Conservation (phyloP, 2,113 vertebrate genomes). For the Amphiprion percula region DNA sequence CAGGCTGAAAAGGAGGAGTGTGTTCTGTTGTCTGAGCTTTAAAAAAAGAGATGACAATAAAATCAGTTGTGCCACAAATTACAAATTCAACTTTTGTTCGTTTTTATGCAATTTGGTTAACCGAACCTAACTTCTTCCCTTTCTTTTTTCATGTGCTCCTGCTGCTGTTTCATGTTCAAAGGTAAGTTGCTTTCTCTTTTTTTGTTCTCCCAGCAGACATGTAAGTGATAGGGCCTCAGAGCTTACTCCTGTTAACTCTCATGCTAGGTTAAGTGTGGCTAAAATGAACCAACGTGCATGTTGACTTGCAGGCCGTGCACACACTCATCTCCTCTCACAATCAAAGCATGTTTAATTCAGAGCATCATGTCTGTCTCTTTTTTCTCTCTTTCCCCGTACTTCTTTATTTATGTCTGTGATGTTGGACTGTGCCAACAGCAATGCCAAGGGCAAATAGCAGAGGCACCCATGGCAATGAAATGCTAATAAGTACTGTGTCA, state of each 20-base stretch:
- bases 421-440: conserved; percentile 73
- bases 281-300: conserved; percentile 40
- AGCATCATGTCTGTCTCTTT: conserved; percentile 38
- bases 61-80: neutral
- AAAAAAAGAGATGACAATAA: neutral
- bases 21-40: conserved; percentile 12
- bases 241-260: conserved; percentile 31
- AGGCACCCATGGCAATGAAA: conserved; percentile 75
- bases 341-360: conserved; percentile 70
- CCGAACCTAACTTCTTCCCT: neutral
- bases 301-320: conserved; percentile 27
- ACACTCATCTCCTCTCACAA: conserved; percentile 41
- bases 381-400: conserved; percentile 6
- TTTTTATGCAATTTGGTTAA: neutral
- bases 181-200: conserved; percentile 66
- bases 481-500: conserved; percentile 71
- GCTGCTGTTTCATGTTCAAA: conserved; percentile 41
- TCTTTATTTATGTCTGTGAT: conserved; percentile 71
- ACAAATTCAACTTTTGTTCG: neutral
- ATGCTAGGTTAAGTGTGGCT: conserved; percentile 43
- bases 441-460: conserved; percentile 75
- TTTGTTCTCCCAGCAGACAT: conserved; percentile 26
- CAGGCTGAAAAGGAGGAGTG: neutral
- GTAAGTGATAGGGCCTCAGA: conserved; percentile 32
- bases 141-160: conserved; percentile 56